phyloP scores from a whole-genome alignment of 1,140 invertebrate genomes.

The Meteorus sp. region DNA sequence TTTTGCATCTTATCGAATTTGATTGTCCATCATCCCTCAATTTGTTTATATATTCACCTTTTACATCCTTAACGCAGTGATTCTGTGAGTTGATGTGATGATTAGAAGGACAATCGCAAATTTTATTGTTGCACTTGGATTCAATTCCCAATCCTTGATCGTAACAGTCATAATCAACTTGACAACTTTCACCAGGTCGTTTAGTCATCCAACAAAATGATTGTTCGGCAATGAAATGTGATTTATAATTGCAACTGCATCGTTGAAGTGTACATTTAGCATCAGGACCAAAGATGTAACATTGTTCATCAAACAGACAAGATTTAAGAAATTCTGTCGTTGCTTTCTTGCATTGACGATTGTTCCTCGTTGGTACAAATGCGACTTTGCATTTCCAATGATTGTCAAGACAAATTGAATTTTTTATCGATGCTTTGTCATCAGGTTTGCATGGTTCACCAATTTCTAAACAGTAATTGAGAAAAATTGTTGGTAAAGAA shows the following conservation, averaged over 20 bases:
- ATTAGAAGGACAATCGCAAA: constrained; percentile 31
- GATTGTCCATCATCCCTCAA: too few relatives aligned
- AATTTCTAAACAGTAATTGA: constrained; percentile 33
- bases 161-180: constrained; percentile 31
- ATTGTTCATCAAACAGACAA: constrained; percentile 35
- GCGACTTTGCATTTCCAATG: constrained; percentile 34
- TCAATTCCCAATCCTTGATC: constrained; percentile 3
- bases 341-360: constrained; percentile 34
- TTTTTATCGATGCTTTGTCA: constrained; percentile 13
- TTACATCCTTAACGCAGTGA: constrained; percentile 21
- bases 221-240: constrained; percentile 33
- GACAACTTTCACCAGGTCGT: constrained; percentile 29
- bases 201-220: constrained; percentile 41
- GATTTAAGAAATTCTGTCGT: constrained; percentile 14
- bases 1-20: too few relatives aligned
- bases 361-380: constrained; percentile 27
- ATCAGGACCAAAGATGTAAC: constrained; percentile 38
- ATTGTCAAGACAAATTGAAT: constrained; percentile 32
- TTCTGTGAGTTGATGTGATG: constrained; percentile 21
- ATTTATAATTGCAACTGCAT: constrained; percentile 36
- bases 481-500: not conserved
- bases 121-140: constrained; percentile 18
- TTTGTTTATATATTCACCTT: constrained; percentile 28
- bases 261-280: constrained; percentile 27
- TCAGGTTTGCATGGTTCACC: constrained; percentile 31